A percentile compares a stretch with the other conserved stretches of the same genome.
phyloP scores from a whole-genome alignment of 2,113 vertebrate species.

The Pogona vitticeps region DNA sequence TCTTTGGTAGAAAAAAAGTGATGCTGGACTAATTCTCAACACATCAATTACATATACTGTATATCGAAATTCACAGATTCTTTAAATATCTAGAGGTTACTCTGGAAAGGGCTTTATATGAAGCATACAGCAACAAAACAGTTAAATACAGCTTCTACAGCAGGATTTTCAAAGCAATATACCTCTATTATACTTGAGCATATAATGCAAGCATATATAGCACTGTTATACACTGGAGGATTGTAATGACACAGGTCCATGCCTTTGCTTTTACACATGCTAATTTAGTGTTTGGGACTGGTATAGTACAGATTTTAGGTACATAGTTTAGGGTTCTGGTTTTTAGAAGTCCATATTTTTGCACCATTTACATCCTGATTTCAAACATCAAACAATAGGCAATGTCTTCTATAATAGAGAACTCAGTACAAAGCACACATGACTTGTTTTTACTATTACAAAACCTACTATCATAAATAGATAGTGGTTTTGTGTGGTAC shows the following conservation, averaged over 20 bases:
- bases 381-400: slow-evolving; percentile 38
- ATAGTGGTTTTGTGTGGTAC: slow-evolving; percentile 43
- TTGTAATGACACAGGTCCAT: background rate
- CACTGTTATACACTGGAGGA: slow-evolving; percentile 26
- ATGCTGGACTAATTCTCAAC: slow-evolving; percentile 27
- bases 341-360: background rate
- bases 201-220: slow-evolving; percentile 13
- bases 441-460: slow-evolving; percentile 39
- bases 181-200: background rate
- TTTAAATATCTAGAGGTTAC: background rate
- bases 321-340: background rate
- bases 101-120: slow-evolving; percentile 28
- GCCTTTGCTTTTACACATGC: slow-evolving; percentile 2
- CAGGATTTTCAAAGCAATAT: slow-evolving; percentile 11
- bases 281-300: background rate
- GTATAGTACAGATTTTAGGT: slow-evolving; percentile 22
- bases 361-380: slow-evolving; percentile 36
- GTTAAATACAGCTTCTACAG: slow-evolving; percentile 2
- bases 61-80: background rate
- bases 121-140: slow-evolving; percentile 8
- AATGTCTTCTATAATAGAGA: slow-evolving; percentile 23
- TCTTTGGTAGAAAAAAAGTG: background rate
- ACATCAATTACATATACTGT: background rate
- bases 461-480: slow-evolving; percentile 51
- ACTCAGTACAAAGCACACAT: background rate